Conservation (phyloP, 1,140 invertebrate genomes). For the Procambarus clarkii region DNA sequence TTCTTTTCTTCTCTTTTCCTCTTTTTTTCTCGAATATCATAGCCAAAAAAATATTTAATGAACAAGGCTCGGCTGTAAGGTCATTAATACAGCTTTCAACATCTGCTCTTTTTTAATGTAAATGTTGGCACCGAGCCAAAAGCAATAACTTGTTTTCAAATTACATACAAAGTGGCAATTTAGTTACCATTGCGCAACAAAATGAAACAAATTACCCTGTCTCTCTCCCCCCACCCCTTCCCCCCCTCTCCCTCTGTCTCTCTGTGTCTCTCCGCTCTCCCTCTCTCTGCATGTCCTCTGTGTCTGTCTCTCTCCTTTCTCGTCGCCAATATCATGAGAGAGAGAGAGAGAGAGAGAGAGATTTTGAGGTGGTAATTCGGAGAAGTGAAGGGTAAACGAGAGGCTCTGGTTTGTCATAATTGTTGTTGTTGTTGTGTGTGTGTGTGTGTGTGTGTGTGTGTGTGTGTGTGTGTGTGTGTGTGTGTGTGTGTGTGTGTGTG, state of each 20-base stretch:
- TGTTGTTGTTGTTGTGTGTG: background rate
- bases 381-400: background rate
- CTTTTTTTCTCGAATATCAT: too few relatives aligned
- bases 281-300: background rate
- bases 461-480: constrained; percentile 7
- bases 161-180: too few relatives aligned
- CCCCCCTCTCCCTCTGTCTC: background rate
- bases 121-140: too few relatives aligned
- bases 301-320: background rate
- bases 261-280: background rate
- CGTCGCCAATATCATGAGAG: background rate
- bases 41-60: too few relatives aligned
- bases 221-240: background rate
- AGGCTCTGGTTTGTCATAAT: background rate
- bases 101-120: too few relatives aligned
- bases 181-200: too few relatives aligned
- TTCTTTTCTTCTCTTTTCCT: too few relatives aligned
- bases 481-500: constrained; percentile 1
- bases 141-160: too few relatives aligned
- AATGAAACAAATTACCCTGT: too few relatives aligned
- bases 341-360: background rate
- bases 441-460: background rate
- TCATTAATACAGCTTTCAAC: too few relatives aligned
- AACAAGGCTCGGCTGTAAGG: too few relatives aligned
- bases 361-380: background rate